Evolutionary conservation across 2,888 invertebrate species (phyloP).

Genomic region (Drosophila siamana): DNA sequence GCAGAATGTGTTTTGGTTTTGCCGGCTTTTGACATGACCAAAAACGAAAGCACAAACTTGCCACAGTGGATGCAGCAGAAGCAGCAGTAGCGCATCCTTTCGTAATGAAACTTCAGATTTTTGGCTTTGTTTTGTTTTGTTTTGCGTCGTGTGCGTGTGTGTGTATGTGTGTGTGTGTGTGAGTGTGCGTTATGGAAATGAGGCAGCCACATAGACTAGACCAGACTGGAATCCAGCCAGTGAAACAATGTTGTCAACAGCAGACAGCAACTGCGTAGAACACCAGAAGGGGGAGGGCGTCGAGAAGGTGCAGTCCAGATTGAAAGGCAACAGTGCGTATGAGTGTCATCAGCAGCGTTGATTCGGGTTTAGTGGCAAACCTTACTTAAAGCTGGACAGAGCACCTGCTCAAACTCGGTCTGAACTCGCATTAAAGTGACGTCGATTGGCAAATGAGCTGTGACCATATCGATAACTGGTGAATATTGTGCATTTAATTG

Average conservation of each 20-base stretch:
- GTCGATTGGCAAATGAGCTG: background rate
- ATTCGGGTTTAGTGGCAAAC: constrained; percentile 51
- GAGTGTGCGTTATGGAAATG: constrained; percentile 71
- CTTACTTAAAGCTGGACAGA: constrained; percentile 38
- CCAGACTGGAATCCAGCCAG: constrained; percentile 24
- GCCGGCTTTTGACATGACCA: constrained; percentile 69
- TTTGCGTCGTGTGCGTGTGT: constrained; percentile 34
- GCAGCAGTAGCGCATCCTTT: constrained; percentile 50
- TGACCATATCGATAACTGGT: background rate
- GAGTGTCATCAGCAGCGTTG: constrained; percentile 76
- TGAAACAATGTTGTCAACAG: constrained; percentile 79
- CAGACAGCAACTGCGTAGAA: constrained; percentile 48
- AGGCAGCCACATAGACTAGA: constrained; percentile 58
- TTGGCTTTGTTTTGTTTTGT: constrained; percentile 59
- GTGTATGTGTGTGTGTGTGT: constrained; percentile 36
- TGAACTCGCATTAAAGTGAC: background rate
- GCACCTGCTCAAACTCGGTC: background rate
- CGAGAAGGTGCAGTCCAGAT: constrained; percentile 38
- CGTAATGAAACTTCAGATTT: constrained; percentile 80
- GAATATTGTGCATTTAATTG: constrained; percentile 39
- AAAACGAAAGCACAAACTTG: constrained; percentile 55
- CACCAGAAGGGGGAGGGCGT: constrained; percentile 24
- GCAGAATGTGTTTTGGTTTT: constrained; percentile 65
- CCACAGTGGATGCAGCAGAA: constrained; percentile 17
- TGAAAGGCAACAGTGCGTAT: constrained; percentile 78